A percentile compares a stretch with the other conserved stretches of the same genome.
Conservation (phyloP, 2,797 vertebrate genomes). For the Astyanax mexicanus region DNA sequence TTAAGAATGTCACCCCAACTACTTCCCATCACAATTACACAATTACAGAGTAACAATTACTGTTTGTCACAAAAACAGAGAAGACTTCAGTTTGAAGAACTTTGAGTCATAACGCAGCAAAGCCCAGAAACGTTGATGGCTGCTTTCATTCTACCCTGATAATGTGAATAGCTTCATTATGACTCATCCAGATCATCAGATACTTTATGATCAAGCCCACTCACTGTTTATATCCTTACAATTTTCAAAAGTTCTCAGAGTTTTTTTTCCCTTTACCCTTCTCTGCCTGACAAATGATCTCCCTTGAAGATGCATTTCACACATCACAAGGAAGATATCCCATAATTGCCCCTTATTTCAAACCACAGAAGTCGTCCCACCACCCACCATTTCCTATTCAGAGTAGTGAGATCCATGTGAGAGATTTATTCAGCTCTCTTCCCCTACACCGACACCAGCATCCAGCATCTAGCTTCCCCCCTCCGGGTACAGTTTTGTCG, state of each 20-base stretch:
- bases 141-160: slow-evolving; percentile 3
- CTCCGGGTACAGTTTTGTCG: slow-evolving; percentile 7
- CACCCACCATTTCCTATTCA: slow-evolving; percentile 44
- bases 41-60: background rate
- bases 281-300: slow-evolving; percentile 27
- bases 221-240: slow-evolving; percentile 24
- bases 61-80: background rate
- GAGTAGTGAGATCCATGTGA: slow-evolving; percentile 37
- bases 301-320: slow-evolving; percentile 45
- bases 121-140: background rate
- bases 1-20: background rate
- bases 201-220: slow-evolving; percentile 19
- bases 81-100: background rate
- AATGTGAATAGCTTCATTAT: slow-evolving; percentile 1
- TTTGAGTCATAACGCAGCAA: background rate
- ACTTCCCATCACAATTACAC: background rate
- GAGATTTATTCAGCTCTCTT: slow-evolving; percentile 34
- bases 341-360: slow-evolving; percentile 51
- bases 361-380: slow-evolving; percentile 30
- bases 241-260: slow-evolving; percentile 11
- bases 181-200: slow-evolving; percentile 25
- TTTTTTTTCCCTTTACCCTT: background rate
- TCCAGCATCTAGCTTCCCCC: no score
- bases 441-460: slow-evolving; percentile 34
- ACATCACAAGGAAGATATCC: slow-evolving; percentile 45